Evolutionary conservation across 2,797 vertebrate genomes (phyloP), one percentile per base, ranked within the genome.

Genomic region (Oreochromis grahami): DNA sequence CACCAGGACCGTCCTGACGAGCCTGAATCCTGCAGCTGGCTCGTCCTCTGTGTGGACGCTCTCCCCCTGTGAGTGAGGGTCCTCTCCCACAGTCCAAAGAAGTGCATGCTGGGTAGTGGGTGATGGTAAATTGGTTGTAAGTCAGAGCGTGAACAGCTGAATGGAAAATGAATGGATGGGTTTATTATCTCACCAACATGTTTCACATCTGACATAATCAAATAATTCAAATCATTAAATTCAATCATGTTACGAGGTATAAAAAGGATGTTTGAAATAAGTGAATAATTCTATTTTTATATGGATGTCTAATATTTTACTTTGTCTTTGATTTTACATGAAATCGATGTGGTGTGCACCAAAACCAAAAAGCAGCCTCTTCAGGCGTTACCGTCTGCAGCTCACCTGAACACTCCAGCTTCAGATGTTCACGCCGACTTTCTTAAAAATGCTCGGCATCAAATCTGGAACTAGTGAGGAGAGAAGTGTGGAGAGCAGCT

Each of bases 361-460:
- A 70, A 34, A 43, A 36, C 3, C 17, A 15, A 43, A 60, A 10
- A 2, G 5, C 77, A 70, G 29, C 78, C 34, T 79, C 53, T 53
- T 29, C 21, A 38, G 76, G 32, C 36, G 72, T 82, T 68, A 78
- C 51, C n/a, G 63, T 83, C 34, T 74, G 76, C 45, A 38, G 52
- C 32, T 83, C 78, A 84, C 76, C 78, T 5, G 26, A 17, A 76
- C 72, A n/a, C 74, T n/a, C 52, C 52, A 38, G 21, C 76, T 38
- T 90, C 65, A 89, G 79, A 86, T 84, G 84, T 79, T 76, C 29
- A 79, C 48, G 76, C 2, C 5, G 13, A 52, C 51, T 74, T 8
- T 76, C 74, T 81, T 76, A 65, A 80, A 88, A 78, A 48, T 53
- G n/a, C 45, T 56, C 65, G 7, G 19, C 86, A 82, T 82, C 36